A percentile compares a stretch with the other conserved stretches of the same genome.
Conservation (phyloP, 1,140 invertebrate genomes). For the Drosophila gunungcola region DNA sequence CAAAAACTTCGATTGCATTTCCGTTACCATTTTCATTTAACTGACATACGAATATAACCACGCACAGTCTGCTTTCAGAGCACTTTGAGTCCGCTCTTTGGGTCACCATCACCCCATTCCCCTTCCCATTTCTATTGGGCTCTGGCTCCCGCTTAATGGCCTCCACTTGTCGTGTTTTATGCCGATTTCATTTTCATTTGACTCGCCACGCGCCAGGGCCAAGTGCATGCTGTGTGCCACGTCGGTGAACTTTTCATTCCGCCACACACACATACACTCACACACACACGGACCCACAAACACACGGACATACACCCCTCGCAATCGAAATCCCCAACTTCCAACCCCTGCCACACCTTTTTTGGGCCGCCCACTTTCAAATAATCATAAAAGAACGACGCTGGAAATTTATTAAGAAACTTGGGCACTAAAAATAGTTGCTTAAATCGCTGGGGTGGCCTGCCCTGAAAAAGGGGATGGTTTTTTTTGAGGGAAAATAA, state of each 20-base stretch:
- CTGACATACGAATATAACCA: background rate
- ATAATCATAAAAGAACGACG: slow-evolving; percentile 56
- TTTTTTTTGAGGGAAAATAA: background rate
- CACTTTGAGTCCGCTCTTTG: slow-evolving; percentile 12
- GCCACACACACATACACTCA: slow-evolving; percentile 2
- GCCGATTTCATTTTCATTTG: slow-evolving; percentile 58
- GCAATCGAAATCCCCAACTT: background rate
- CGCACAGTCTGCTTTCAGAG: slow-evolving; percentile 14
- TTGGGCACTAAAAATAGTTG: slow-evolving; percentile 61
- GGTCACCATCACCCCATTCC: background rate
- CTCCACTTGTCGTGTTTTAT: slow-evolving; percentile 62
- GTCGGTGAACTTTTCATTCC: slow-evolving; percentile 47
- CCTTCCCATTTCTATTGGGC: background rate
- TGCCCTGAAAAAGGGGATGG: background rate
- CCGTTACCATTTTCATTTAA: slow-evolving; percentile 21
- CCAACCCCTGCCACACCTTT: background rate
- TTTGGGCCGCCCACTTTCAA: slow-evolving; percentile 25
- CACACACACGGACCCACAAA: slow-evolving; percentile 12
- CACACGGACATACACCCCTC: slow-evolving; percentile 3
- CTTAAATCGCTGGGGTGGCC: slow-evolving; percentile 10
- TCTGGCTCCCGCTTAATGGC: slow-evolving; percentile 29
- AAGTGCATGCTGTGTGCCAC: slow-evolving; percentile 44
- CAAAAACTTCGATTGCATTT: slow-evolving; percentile 45
- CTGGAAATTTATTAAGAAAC: slow-evolving; percentile 63
- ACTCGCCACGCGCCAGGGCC: slow-evolving; percentile 50